These are phyloP conservation scores for Atrina japonica DNA, from an alignment of 2,888 invertebrate species.

Conservation along the genomic window DNA sequence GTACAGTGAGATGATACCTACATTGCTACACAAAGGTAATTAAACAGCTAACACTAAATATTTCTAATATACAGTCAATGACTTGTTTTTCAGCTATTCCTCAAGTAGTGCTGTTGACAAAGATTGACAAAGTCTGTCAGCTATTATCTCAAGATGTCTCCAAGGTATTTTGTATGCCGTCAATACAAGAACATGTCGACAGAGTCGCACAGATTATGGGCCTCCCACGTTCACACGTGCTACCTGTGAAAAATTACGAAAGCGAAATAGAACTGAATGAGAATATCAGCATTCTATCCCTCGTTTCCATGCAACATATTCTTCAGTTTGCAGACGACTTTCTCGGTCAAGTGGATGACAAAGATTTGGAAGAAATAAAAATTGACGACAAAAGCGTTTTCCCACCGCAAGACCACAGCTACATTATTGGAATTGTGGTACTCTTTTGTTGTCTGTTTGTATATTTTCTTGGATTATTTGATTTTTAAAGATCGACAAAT, in stretches of 20 bases:
- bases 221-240: constrained; percentile 51
- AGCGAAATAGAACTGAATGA: constrained; percentile 51
- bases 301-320: constrained; percentile 50
- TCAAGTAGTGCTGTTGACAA: constrained; percentile 57
- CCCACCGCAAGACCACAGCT: too few species aligned
- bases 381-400: neutral
- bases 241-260: constrained; percentile 60
- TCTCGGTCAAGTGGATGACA: too few species aligned
- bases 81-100: constrained; percentile 52
- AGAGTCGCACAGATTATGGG: constrained; percentile 53
- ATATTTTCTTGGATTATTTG: too few species aligned
- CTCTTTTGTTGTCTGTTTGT: too few species aligned
- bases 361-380: constrained; percentile 40
- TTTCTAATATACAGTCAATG: neutral
- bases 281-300: constrained; percentile 49
- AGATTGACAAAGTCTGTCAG: constrained; percentile 55
- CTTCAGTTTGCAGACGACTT: constrained; percentile 53
- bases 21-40: too few species aligned
- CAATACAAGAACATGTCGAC: constrained; percentile 48
- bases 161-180: constrained; percentile 42
- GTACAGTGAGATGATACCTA: too few species aligned
- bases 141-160: constrained; percentile 48
- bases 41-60: neutral
- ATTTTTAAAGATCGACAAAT: too few species aligned
- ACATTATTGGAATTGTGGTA: too few species aligned